Conservation (phyloP, 2,888 invertebrate genomes). For the Mythimna ferrago region DNA sequence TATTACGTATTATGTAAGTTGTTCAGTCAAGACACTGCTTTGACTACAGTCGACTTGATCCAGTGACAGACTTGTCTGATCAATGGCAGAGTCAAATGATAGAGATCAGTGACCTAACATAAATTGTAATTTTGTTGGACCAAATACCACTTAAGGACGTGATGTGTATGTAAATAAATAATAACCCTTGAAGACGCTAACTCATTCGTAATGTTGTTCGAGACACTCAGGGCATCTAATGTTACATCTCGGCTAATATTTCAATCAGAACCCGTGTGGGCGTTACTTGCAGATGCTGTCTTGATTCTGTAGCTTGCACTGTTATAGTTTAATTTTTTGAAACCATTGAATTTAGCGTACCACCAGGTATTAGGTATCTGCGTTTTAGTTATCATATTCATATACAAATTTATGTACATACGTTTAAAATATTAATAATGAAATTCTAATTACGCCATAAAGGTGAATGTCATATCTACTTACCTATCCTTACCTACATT, state of each 20-base stretch:
- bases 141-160: slow-evolving; percentile 37
- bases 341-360: slow-evolving; percentile 7
- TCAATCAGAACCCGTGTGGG: slow-evolving; percentile 31
- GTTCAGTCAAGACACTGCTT: slow-evolving; percentile 64
- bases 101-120: slow-evolving; percentile 64
- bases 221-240: slow-evolving; percentile 30
- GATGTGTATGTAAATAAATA: slow-evolving; percentile 42
- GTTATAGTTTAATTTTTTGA: slow-evolving; percentile 20
- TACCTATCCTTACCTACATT: slow-evolving; percentile 12
- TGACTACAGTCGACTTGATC: slow-evolving; percentile 54
- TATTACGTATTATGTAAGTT: slow-evolving; percentile 65
- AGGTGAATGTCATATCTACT: slow-evolving; percentile 18
- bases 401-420: slow-evolving; percentile 28
- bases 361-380: slow-evolving; percentile 9
- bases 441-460: slow-evolving; percentile 32
- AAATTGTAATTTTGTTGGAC: slow-evolving; percentile 49
- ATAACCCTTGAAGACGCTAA: slow-evolving; percentile 21
- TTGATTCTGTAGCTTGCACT: slow-evolving; percentile 9
- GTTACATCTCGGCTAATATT: slow-evolving; percentile 33
- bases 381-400: slow-evolving; percentile 19
- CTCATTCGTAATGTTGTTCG: slow-evolving; percentile 33
- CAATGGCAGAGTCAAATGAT: slow-evolving; percentile 53
- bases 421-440: slow-evolving; percentile 25
- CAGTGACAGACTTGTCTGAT: slow-evolving; percentile 37
- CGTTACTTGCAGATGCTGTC: slow-evolving; percentile 20